Evolutionary conservation across 1,140 invertebrate genomes (phyloP), one percentile per base, ranked within the genome.

Genomic region (Drosophila mojavensis): DNA sequence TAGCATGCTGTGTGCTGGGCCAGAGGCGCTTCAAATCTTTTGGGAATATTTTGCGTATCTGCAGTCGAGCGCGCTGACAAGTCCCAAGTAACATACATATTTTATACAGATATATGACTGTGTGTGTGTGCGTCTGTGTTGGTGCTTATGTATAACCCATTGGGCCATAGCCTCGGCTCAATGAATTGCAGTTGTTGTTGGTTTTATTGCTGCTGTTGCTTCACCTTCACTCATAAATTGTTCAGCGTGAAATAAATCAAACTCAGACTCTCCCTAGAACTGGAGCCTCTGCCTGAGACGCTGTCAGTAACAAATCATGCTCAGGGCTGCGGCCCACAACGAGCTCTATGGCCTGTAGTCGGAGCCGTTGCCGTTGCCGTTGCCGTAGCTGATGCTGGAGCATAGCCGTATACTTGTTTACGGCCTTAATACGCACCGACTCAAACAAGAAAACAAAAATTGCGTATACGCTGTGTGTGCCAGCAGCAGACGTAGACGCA

Each of bases 201-300:
- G 28, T 69, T 56, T 20, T 60, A 43, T 47, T 63, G 43, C 36
- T 70, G 53, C 48, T 72, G 68, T 60, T 69, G 70, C 85, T 89
- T 89, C 78, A 84, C 83, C 81, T 90, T 90, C 85, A 90, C 85
- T 85, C 85, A 90, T 89, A 91, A 91, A 91, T 91, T 83, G 88
- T 82, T 79, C 78, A 91, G 79, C 67, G 71, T 69, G 79, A 80
- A 84, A 91, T 91, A 91, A 91, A 91, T 91, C 89, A 91, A 91
- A 88, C 56, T 68, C 84, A 84, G 77, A 74, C 80, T 85, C 43
- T 47, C n/a, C 30, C 53, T 36, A 15, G 43, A 36, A 45, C 36
- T 58, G 51, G 43, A 36, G 26, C 66, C 43, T 83, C 82, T 86
- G 81, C 79, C 83, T 79, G 83, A 88, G 83, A 88, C 72, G 81